Base-by-base conservation (phyloP, 2,888 invertebrate genomes). In the Leucophora obtusa region DNA sequence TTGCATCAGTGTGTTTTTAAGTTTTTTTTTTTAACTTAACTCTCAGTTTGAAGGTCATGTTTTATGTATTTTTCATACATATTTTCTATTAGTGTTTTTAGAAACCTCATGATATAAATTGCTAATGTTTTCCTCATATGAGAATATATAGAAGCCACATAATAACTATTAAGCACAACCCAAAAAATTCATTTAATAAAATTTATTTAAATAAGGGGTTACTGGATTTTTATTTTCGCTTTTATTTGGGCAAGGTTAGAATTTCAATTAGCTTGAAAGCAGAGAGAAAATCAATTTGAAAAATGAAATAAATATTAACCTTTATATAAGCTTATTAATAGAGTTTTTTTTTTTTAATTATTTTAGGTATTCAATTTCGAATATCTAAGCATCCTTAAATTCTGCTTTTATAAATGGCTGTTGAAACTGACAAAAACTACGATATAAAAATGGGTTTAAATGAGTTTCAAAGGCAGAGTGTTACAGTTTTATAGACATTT, bases 41-140 rank as follows among this genome's bases (percentile, higher is more conserved):
- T 58, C 11, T 24, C 14, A 21, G 35, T 65, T 60, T 24, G 53
- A 72, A 66, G 73, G 73, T 73, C 59, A 60, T 77, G 21, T 71
- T 59, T 59, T 21, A 51, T 60, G 18, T 33, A 33, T 53, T 7
- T 14, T 7, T 15, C 17, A 51, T 38, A 38, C 8, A 2, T 38
- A 5, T 38, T 47, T n/a, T 47, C 43, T 47, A 6, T 47, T 47
- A 11, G 14, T n/a, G 4, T 47, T 47, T 14, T 47, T 6, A n/a
- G 14, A 4, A 47, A 47, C 11, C 43, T 47, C n/a, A n/a, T 47
- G 14, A 14, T 10, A 38, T 28, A 38, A 38, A 38, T 38, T 38
- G 43, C 43, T 47, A 47, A 47, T 47, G n/a, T n/a, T 38, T 38
- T 38, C 38, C 11, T 11, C 38, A 38, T 38, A 47, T 54, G 21